Base-by-base conservation (phyloP, 2,888 invertebrate species). In the Tachystola acroxantha region DNA sequence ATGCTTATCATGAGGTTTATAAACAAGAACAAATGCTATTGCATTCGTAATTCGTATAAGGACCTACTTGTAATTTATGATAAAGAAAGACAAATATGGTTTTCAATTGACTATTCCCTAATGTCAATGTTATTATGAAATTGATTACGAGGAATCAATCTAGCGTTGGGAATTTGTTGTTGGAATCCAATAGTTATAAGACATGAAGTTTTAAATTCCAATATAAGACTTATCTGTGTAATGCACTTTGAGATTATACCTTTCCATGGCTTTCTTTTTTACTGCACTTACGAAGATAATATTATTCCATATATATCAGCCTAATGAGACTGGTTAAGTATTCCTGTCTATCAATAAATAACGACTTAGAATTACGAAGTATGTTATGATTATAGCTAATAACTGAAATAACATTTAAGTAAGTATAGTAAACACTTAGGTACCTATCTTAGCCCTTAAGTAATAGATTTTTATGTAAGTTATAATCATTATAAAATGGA, bases 1-100 rank as follows among this genome's bases (percentile, higher is more conserved):
- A 99, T 72, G 97, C 99, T 58, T 99, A 98, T 87, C 98, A 99
- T 74, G 96, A 95, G 58, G 97, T 97, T 43, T 96, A 96, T 76
- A 96, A 96, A 74, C 92, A 94, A 60, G 96, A 96, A 70, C 94
- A 95, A 65, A 79, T 90, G 57, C 75, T 89, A 34, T 63, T 65
- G 57, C 88, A 88, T 74, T 77, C 80, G 50, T 84, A 75, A 75
- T 46, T 45, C 47, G 50, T 46, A 43, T 32, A 49, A 46, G 48
- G n/a, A 35, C 42, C 16, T 16, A n/a, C n/a, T n/a, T n/a, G n/a
- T n/a, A 16, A 16, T 16, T 24, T 20, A 34, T 46, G 40, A 50
- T 34, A 14, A 42, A 49, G 48, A 58, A 57, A 62, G 53, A 63
- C 54, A 41, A 40, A 40, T 42, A 35, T 40, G 13, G 22, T 28